A percentile compares a stretch with the other conserved stretches of the same genome.
Conservation (phyloP, 1,140 invertebrate genomes). For the Diorhabda elongata region DNA sequence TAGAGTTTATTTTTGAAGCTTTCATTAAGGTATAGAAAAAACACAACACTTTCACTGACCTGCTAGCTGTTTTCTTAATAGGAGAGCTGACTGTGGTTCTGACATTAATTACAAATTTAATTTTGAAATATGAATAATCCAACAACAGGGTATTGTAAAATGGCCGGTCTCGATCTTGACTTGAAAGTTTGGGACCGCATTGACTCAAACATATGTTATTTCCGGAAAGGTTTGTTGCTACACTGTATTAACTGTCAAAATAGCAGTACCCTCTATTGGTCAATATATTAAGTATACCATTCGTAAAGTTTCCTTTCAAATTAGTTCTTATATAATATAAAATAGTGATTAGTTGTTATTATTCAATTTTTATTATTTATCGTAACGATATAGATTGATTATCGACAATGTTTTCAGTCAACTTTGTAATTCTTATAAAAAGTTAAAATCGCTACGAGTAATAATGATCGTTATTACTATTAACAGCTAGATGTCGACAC, state of each 20-base stretch:
- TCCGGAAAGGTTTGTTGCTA: constrained; percentile 39
- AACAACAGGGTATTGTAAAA: constrained; percentile 57
- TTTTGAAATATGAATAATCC: constrained; percentile 53
- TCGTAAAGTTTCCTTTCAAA: too few species aligned
- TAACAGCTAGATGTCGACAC: too few species aligned
- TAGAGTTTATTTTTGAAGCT: constrained; percentile 1
- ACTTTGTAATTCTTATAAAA: too few species aligned
- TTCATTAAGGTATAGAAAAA: not conserved
- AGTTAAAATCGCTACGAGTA: too few species aligned
- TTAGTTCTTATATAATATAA: too few species aligned
- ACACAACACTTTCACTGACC: constrained; percentile 57
- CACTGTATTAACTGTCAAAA: constrained; percentile 24
- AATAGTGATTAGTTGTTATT: too few species aligned
- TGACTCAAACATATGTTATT: constrained; percentile 47
- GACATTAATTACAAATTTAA: constrained; percentile 79
- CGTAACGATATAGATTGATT: too few species aligned
- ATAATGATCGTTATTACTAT: too few species aligned
- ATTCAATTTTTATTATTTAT: too few species aligned
- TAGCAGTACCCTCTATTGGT: constrained; percentile 15
- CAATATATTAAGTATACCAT: too few species aligned
- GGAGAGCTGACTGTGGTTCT: constrained; percentile 89
- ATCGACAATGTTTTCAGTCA: too few species aligned
- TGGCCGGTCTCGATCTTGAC: constrained; percentile 52
- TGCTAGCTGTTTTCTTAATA: constrained; percentile 92
- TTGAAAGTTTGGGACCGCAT: constrained; percentile 40